These are phyloP conservation scores for Tinea semifulvella DNA, from an alignment of 2,888 invertebrate genomes.

Conservation along the genomic window DNA sequence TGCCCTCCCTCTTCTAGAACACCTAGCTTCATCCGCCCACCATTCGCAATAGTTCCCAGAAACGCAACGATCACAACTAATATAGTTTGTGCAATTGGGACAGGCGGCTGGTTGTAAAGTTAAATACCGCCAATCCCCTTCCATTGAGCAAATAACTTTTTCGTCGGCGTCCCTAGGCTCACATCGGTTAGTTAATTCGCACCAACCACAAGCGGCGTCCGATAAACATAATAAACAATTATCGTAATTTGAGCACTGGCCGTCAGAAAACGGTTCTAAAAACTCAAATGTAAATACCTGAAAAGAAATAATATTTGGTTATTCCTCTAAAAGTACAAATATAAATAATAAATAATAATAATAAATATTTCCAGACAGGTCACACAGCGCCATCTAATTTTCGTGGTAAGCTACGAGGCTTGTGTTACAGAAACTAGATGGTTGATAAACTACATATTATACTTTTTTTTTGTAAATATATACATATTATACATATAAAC, in stretches of 20 bases:
- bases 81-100: constrained; percentile 88
- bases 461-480: too few relatives aligned
- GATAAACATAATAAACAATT: constrained; percentile 90
- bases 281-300: constrained; percentile 87
- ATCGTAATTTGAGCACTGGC: constrained; percentile 77
- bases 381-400: too few relatives aligned
- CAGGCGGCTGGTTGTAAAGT: constrained; percentile 85
- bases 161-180: constrained; percentile 75
- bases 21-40: constrained; percentile 90
- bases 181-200: constrained; percentile 78
- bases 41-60: constrained; percentile 84
- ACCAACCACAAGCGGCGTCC: constrained; percentile 93
- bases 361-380: constrained; percentile 9
- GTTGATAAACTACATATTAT: too few relatives aligned
- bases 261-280: constrained; percentile 86
- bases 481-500: too few relatives aligned
- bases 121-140: constrained; percentile 78
- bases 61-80: constrained; percentile 87
- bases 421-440: too few relatives aligned
- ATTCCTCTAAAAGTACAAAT: neutral
- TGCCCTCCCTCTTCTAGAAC: constrained; percentile 80
- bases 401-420: too few relatives aligned
- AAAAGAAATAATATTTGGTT: constrained; percentile 19
- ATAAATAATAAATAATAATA: neutral
- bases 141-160: constrained; percentile 63